These are phyloP conservation scores for Antheraea mylitta DNA, from an alignment of 1,140 invertebrate genomes.

Conservation along the genomic window DNA sequence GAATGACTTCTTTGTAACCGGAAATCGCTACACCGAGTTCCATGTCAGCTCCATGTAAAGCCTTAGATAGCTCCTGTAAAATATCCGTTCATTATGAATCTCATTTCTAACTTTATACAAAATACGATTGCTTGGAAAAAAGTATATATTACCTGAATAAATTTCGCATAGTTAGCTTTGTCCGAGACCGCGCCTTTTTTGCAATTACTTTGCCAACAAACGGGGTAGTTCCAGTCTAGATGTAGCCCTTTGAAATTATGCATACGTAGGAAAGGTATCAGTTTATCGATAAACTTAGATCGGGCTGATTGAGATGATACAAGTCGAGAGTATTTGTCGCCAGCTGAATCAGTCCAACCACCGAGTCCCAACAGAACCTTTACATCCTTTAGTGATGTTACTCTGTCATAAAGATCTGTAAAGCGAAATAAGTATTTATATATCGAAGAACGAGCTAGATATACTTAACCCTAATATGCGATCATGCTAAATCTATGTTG, in stretches of 20 bases:
- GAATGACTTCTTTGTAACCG: conserved; percentile 93
- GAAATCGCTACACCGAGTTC: conserved; percentile 91
- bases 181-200: conserved; percentile 88
- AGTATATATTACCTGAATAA: conserved; percentile 83
- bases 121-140: background rate
- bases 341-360: conserved; percentile 94
- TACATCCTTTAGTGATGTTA: conserved; percentile 81
- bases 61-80: conserved; percentile 86
- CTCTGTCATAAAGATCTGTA: conserved; percentile 84
- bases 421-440: conserved; percentile 12
- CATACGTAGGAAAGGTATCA: conserved; percentile 84
- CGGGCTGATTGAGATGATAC: conserved; percentile 82
- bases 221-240: conserved; percentile 95
- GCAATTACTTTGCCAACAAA: conserved; percentile 95
- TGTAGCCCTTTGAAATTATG: conserved; percentile 91
- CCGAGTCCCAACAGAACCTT: conserved; percentile 89
- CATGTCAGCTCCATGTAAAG: conserved; percentile 85
- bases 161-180: conserved; percentile 86
- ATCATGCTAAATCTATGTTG: no score
- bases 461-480: no score
- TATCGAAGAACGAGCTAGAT: no score
- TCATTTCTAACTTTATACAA: no score
- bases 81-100: conserved; percentile 9
- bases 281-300: conserved; percentile 84
- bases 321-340: conserved; percentile 90